These are phyloP conservation scores for Actenoides hombroni DNA, from an alignment of 2,113 vertebrate genomes.

Conservation along the genomic window DNA sequence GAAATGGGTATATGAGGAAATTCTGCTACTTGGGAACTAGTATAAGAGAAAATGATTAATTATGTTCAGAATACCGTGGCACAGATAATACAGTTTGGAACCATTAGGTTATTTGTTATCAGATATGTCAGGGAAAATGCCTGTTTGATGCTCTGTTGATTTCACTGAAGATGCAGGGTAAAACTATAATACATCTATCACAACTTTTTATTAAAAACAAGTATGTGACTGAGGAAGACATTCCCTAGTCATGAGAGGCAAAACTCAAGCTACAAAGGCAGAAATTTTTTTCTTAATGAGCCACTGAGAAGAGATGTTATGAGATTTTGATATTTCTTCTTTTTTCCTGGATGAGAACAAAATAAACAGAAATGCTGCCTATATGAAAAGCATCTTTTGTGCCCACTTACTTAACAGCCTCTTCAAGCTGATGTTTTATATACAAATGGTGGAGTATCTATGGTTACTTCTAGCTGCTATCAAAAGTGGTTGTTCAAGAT, in stretches of 20 bases:
- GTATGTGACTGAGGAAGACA: not conserved
- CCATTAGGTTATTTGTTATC: not conserved
- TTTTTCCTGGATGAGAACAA: not conserved
- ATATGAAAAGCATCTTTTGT: not conserved
- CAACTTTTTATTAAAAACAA: not conserved
- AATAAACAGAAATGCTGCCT: not conserved
- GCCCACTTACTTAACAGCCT: not conserved
- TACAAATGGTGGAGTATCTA: not conserved
- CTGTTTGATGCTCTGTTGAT: not conserved
- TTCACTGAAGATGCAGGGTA: not conserved
- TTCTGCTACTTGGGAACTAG: not conserved
- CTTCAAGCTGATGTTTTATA: not conserved
- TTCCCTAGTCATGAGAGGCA: not conserved
- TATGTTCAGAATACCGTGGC: not conserved
- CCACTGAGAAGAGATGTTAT: not conserved
- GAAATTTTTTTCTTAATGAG: not conserved
- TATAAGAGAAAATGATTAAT: not conserved
- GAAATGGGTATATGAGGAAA: not conserved
- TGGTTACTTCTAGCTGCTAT: not conserved
- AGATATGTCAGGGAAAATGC: not conserved
- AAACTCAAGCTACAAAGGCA: not conserved
- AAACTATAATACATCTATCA: not conserved
- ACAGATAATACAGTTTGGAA: not conserved
- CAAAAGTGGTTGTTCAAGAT: not conserved
- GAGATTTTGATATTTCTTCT: not conserved